phyloP scores from a whole-genome alignment of 2,113 vertebrate genomes.

The Myotis yumanensis region DNA sequence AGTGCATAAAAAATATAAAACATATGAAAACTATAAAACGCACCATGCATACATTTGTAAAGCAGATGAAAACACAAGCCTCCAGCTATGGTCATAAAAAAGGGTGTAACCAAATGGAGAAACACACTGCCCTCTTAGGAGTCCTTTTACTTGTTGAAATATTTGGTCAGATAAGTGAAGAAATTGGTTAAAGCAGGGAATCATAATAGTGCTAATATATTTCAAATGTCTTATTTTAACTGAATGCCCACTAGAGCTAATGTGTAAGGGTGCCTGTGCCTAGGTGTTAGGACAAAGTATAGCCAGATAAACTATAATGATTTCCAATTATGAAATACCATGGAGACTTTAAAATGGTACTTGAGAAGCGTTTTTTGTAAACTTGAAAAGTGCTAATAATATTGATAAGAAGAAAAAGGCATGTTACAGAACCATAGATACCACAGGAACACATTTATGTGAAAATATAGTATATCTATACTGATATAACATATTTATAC shows the following conservation, averaged over 20 bases:
- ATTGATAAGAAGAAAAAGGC: neutral
- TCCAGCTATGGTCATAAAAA: neutral
- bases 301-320: no score
- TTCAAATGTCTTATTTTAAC: neutral
- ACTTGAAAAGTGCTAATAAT: neutral
- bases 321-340: neutral
- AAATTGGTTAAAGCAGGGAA: neutral
- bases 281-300: neutral
- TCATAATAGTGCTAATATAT: no score
- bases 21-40: no score
- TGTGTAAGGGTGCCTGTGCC: neutral
- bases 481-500: neutral
- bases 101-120: neutral
- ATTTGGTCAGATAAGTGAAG: neutral
- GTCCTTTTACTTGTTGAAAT: neutral
- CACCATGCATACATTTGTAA: accelerated
- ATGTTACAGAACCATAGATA: neutral
- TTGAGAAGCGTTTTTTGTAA: neutral
- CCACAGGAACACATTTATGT: neutral
- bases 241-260: accelerated
- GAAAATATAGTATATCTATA: neutral
- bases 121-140: accelerated
- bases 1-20: neutral
- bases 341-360: neutral
- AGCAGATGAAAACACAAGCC: neutral